Percentiles rank a stretch among this genome's conserved stretches.
These are phyloP conservation scores for Phlogophora meticulosa DNA, from an alignment of 2,888 invertebrate genomes.

Conservation along the genomic window DNA sequence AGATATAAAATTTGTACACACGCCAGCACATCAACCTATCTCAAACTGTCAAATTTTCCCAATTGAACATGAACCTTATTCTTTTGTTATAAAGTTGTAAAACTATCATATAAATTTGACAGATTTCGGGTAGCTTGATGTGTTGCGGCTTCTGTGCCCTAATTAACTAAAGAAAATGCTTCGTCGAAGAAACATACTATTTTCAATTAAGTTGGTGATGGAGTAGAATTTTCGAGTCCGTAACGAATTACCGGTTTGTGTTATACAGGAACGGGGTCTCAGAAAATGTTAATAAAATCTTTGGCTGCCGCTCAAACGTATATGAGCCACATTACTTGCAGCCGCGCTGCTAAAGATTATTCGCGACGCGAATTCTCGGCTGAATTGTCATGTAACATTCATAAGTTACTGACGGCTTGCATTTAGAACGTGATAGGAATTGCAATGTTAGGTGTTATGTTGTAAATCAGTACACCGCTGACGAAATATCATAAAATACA, in stretches of 20 bases:
- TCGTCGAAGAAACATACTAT: not conserved
- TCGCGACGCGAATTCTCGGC: constrained; percentile 53
- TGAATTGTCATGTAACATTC: constrained; percentile 68
- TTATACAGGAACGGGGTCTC: not conserved
- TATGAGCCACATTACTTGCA: constrained; percentile 46
- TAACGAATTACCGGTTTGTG: not conserved
- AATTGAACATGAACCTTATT: too few species aligned
- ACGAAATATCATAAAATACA: constrained; percentile 35
- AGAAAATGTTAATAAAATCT: constrained; percentile 41
- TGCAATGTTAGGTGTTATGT: constrained; percentile 48
- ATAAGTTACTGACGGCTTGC: constrained; percentile 65
- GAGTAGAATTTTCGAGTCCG: not conserved
- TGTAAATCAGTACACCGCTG: constrained; percentile 57
- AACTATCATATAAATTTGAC: too few species aligned
- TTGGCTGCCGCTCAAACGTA: constrained; percentile 21
- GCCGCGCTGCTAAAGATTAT: constrained; percentile 53
- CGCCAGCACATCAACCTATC: too few species aligned
- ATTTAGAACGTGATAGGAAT: constrained; percentile 63
- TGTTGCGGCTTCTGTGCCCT: too few species aligned
- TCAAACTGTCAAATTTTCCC: too few species aligned
- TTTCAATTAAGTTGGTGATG: not conserved
- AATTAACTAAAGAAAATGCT: constrained; percentile 6
- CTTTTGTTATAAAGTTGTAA: too few species aligned
- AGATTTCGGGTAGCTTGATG: too few species aligned
- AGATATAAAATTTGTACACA: too few species aligned